A percentile compares a stretch with the other conserved stretches of the same genome.
phyloP scores from a whole-genome alignment of 2,888 invertebrate species.

The Drosophila flavopinicola region DNA sequence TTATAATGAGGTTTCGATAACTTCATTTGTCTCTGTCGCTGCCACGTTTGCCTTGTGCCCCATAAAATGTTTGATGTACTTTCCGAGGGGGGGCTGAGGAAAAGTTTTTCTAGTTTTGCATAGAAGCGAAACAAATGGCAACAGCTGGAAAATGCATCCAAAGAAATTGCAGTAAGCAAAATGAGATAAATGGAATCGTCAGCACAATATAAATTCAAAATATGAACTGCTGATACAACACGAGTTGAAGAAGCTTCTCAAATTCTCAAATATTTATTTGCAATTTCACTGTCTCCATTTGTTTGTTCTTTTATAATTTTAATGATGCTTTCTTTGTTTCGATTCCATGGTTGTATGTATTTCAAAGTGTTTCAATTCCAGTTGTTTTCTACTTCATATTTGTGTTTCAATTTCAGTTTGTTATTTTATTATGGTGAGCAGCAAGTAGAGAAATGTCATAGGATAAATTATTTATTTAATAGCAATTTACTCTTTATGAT shows the following conservation, averaged over 20 bases:
- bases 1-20: slow-evolving; percentile 78
- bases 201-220: background rate
- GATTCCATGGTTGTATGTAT: background rate
- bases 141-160: slow-evolving; percentile 39
- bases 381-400: no score
- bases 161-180: slow-evolving; percentile 4
- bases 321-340: background rate
- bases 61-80: slow-evolving; percentile 23
- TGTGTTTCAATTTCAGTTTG: no score
- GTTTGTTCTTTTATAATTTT: background rate
- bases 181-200: slow-evolving; percentile 15
- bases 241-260: background rate
- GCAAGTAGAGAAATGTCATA: no score
- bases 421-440: no score
- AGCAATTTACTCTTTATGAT: no score
- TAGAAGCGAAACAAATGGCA: slow-evolving; percentile 28
- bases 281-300: background rate
- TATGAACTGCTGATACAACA: slow-evolving; percentile 4
- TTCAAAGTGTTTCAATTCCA: no score
- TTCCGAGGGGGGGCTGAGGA: background rate
- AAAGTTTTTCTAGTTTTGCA: slow-evolving; percentile 38
- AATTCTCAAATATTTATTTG: background rate
- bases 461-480: no score
- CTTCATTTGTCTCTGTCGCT: slow-evolving; percentile 77
- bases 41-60: slow-evolving; percentile 58